Percentiles rank a stretch among this genome's conserved stretches.
phyloP scores from a whole-genome alignment of 2,113 vertebrate species.

The Chinchilla lanigera region DNA sequence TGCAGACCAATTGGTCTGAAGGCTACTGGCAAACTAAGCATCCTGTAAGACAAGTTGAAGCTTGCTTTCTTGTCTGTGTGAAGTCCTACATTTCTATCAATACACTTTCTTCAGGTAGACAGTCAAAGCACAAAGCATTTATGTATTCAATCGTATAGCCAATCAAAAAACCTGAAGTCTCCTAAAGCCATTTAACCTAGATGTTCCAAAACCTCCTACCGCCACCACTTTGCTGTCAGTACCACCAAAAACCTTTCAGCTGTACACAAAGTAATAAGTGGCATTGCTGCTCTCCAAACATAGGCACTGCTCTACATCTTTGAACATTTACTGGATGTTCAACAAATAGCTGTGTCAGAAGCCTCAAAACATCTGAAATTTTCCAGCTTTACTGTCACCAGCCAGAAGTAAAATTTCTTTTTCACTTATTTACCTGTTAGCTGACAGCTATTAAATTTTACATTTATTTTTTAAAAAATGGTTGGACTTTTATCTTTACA shows the following conservation, averaged over 20 bases:
- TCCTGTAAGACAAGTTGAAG: constrained; percentile 87
- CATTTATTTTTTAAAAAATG: constrained; percentile 96
- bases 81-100: constrained; percentile 87
- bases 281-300: constrained; percentile 94
- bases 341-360: constrained; percentile 93
- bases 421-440: constrained; percentile 84
- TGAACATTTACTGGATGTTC: constrained; percentile 90
- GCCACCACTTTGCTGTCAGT: constrained; percentile 89
- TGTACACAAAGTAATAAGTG: constrained; percentile 89
- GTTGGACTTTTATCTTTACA: constrained; percentile 99
- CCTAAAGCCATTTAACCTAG: constrained; percentile 85
- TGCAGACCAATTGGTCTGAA: constrained; percentile 61
- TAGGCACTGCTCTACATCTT: constrained; percentile 92
- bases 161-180: constrained; percentile 87
- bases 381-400: constrained; percentile 92
- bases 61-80: constrained; percentile 87
- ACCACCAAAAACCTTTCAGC: constrained; percentile 88
- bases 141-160: constrained; percentile 88
- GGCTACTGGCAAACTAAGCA: constrained; percentile 80
- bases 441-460: constrained; percentile 94
- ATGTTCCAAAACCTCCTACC: constrained; percentile 85
- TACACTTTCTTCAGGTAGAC: constrained; percentile 86
- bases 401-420: constrained; percentile 89
- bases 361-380: constrained; percentile 93
- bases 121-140: constrained; percentile 90